Evolutionary conservation across 2,888 invertebrate genomes (phyloP).

Genomic region (Mylabris sibirica): DNA sequence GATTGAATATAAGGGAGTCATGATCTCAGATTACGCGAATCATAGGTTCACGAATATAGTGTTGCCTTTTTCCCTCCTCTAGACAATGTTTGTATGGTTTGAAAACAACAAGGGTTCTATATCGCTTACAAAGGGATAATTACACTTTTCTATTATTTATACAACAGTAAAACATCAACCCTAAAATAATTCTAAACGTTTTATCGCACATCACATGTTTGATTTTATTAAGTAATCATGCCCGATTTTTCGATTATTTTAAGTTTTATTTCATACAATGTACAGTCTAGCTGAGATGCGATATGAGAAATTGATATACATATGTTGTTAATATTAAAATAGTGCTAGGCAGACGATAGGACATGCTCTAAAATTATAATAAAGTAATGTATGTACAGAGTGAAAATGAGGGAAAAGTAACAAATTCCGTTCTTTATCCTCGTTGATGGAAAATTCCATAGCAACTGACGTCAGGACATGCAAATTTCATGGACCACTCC

Average conservation of each 20-base stretch:
- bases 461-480: conserved; percentile 50
- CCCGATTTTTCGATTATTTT: neutral
- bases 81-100: conserved; percentile 49
- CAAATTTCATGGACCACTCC: conserved; percentile 52
- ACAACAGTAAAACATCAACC: conserved; percentile 23
- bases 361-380: conserved; percentile 45
- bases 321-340: conserved; percentile 28
- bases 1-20: conserved; percentile 42
- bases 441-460: conserved; percentile 31
- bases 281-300: neutral
- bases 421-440: conserved; percentile 46
- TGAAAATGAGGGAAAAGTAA: conserved; percentile 37
- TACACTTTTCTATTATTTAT: conserved; percentile 58
- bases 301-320: conserved; percentile 21
- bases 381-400: conserved; percentile 41
- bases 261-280: neutral
- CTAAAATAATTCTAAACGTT: conserved; percentile 12
- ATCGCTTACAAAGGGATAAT: conserved; percentile 57
- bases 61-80: conserved; percentile 43
- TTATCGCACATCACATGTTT: neutral
- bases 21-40: conserved; percentile 56
- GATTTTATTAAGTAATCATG: conserved; percentile 6
- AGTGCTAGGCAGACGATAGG: conserved; percentile 28
- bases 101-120: conserved; percentile 51
- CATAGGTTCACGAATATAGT: conserved; percentile 52